A percentile compares a stretch with the other conserved stretches of the same genome.
These are phyloP conservation scores for Oriolus oriolus DNA, from an alignment of 2,113 vertebrate genomes.

Conservation along the genomic window DNA sequence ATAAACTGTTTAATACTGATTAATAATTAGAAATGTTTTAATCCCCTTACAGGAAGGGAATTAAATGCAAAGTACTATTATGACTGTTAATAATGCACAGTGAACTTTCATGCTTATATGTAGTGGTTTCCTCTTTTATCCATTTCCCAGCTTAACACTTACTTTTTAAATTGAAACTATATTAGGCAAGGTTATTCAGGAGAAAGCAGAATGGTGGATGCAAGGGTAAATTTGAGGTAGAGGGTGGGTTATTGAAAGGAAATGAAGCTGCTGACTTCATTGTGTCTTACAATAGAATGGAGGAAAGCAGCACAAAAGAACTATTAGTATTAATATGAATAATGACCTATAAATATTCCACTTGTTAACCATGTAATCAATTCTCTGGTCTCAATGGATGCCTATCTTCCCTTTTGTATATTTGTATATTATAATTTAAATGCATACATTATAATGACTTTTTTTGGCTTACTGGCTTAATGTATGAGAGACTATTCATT, in stretches of 20 bases:
- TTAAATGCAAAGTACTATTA: constrained; percentile 48
- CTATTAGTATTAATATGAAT: constrained; percentile 44
- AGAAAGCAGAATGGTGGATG: background rate
- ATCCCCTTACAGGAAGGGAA: constrained; percentile 44
- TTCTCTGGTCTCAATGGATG: constrained; percentile 33
- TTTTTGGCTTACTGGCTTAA: constrained; percentile 10
- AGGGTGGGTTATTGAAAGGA: background rate
- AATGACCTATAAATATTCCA: constrained; percentile 61
- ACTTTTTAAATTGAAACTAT: constrained; percentile 6
- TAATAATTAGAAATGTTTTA: constrained; percentile 62
- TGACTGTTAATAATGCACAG: constrained; percentile 14
- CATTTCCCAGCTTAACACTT: background rate
- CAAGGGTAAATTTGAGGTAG: background rate
- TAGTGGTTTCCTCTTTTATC: constrained; percentile 17
- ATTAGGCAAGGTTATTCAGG: constrained; percentile 32
- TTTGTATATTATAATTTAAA: constrained; percentile 59
- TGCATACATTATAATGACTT: constrained; percentile 35
- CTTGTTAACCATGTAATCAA: constrained; percentile 55
- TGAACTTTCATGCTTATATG: constrained; percentile 16
- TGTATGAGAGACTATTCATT: constrained; percentile 42
- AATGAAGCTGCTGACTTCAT: background rate
- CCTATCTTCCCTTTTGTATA: constrained; percentile 38
- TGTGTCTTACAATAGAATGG: background rate
- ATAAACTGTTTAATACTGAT: constrained; percentile 42
- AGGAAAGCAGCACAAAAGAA: constrained; percentile 14